Base-by-base conservation (phyloP, 1,140 invertebrate genomes). In the Drosophila tsacasi region DNA sequence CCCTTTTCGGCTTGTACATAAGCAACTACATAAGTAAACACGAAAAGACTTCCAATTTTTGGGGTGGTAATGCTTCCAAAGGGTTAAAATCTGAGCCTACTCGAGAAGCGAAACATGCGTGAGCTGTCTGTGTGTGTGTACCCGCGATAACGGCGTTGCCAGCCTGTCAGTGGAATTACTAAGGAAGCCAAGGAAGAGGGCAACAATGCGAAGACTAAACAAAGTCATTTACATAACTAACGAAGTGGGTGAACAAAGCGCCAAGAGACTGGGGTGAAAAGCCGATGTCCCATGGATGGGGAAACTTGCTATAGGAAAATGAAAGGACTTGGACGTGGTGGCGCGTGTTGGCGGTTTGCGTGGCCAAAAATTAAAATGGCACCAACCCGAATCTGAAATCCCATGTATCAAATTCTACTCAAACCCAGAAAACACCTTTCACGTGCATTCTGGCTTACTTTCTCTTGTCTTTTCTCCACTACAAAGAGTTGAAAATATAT, bases 221-320 rank as follows among this genome's bases (percentile, higher is more conserved):
- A 90, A 90, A 90, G 72, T 90, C 81, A 90, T 90, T 90, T 90
- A 90, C 85, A 80, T 90, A 82, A 80, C 79, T 90, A 90, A 90
- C 81, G 85, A 90, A 90, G 81, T 90, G 76, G 79, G 71, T 90
- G 85, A 81, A 75, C 84, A 90, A 76, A 75, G 67, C 55, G 5
- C 42, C 10, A 44, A 46, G 40, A 32, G 47, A 19, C 15, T 1
- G 44, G 35, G 44, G 67, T 39, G 30, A 35, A 57, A 69, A 60
- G 35, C 37, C 19, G 25, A 67, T 32, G 32, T 37, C 7, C 32
- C 5, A 5, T 39, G 21, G 25, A 12, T 30, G 32, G 42, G 10
- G 19, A 19, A 12, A 42, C 25, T 39, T 8, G 23, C 23, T 21
- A 6, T 17, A 39, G 37, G 25, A 58, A 52, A 27, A 21, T 25